phyloP scores from a whole-genome alignment of 2,888 invertebrate genomes.

The Drosophila pseudotakahashii region DNA sequence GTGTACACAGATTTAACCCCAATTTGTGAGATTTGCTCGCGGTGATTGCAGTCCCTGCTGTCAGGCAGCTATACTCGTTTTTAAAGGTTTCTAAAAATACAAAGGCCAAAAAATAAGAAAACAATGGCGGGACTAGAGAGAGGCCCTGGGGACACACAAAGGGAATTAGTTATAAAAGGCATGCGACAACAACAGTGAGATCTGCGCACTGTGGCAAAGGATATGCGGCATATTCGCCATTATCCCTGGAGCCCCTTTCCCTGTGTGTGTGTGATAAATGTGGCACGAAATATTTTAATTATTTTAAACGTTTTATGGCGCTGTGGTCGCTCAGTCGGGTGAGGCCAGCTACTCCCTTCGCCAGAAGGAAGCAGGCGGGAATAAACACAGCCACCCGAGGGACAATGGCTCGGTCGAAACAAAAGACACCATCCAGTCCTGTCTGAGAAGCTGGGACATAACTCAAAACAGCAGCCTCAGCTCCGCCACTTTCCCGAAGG shows the following conservation, averaged over 20 bases:
- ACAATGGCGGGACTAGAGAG: slow-evolving; percentile 55
- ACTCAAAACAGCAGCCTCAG: slow-evolving; percentile 67
- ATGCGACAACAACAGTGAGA: slow-evolving; percentile 42
- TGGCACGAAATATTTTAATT: slow-evolving; percentile 82
- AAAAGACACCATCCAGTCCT: slow-evolving; percentile 51
- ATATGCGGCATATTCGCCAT: slow-evolving; percentile 74
- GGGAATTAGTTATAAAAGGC: slow-evolving; percentile 74
- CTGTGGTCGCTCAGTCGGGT: slow-evolving; percentile 51
- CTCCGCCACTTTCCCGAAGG: slow-evolving; percentile 28
- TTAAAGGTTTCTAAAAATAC: slow-evolving; percentile 79
- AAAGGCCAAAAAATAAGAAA: slow-evolving; percentile 48
- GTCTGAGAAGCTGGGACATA: slow-evolving; percentile 65
- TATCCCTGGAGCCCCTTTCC: slow-evolving; percentile 38
- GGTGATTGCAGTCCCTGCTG: slow-evolving; percentile 70
- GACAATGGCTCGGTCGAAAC: slow-evolving; percentile 71
- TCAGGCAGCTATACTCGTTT: slow-evolving; percentile 48
- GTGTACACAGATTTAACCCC: slow-evolving; percentile 69
- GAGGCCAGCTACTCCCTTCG: slow-evolving; percentile 66
- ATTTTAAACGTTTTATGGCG: slow-evolving; percentile 82
- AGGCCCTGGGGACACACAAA: slow-evolving; percentile 60
- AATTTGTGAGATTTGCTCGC: slow-evolving; percentile 79
- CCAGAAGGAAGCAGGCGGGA: slow-evolving; percentile 32
- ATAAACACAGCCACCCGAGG: slow-evolving; percentile 42
- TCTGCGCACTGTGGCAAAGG: slow-evolving; percentile 45
- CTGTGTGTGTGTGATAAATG: slow-evolving; percentile 70